phyloP scores from a whole-genome alignment of 2,888 invertebrate genomes.

The Morpho deidamia region DNA sequence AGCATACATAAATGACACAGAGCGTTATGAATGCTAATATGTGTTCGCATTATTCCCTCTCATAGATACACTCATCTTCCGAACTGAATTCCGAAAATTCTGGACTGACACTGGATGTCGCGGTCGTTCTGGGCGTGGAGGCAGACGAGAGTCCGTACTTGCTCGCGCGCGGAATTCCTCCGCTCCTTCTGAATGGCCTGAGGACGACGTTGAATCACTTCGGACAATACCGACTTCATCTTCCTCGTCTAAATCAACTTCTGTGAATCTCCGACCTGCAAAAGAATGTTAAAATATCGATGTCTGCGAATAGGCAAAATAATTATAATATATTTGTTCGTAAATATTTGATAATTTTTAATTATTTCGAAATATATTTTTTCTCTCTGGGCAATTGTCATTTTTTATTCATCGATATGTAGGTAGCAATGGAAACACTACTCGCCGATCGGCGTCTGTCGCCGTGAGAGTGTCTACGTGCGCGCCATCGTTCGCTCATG shows the following conservation, averaged over 20 bases:
- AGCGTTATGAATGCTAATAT: slow-evolving; percentile 33
- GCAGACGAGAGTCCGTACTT: slow-evolving; percentile 81
- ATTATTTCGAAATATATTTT: no score
- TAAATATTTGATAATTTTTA: no score
- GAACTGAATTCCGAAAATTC: slow-evolving; percentile 72
- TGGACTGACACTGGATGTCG: slow-evolving; percentile 62
- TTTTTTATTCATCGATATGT: no score
- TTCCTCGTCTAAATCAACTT: slow-evolving; percentile 80
- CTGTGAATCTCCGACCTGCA: slow-evolving; percentile 80
- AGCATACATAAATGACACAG: no score
- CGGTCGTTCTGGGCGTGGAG: slow-evolving; percentile 79
- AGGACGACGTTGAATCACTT: slow-evolving; percentile 58
- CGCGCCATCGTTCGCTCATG: no score
- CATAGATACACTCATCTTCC: slow-evolving; percentile 89
- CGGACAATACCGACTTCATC: slow-evolving; percentile 64
- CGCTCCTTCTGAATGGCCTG: slow-evolving; percentile 46
- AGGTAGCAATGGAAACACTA: no score
- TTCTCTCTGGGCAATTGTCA: no score
- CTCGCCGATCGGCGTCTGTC: no score
- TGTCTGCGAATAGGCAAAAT: no score
- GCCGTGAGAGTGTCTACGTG: no score
- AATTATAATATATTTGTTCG: background rate
- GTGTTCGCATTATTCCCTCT: slow-evolving; percentile 79
- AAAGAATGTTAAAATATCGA: background rate
- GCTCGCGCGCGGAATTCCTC: slow-evolving; percentile 85